These are phyloP conservation scores for Aspidiotus rigidus DNA, from an alignment of 2,888 invertebrate genomes.

Conservation along the genomic window DNA sequence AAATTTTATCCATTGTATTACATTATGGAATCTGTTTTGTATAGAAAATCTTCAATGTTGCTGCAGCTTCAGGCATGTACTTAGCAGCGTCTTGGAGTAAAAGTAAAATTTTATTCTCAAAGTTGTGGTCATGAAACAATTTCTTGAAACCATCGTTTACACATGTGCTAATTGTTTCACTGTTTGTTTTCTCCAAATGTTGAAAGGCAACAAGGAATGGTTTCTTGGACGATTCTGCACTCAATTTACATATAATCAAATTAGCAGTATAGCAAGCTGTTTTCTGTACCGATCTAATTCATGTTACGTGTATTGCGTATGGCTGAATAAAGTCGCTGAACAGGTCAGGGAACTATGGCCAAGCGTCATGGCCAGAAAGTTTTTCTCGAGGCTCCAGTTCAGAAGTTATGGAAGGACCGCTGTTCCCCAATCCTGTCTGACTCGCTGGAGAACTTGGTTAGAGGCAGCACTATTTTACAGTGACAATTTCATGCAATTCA, in stretches of 20 bases:
- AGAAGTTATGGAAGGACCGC: not conserved
- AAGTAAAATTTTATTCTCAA: too few species aligned
- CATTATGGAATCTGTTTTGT: too few species aligned
- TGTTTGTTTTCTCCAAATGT: too few species aligned
- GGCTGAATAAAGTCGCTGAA: conserved; percentile 9
- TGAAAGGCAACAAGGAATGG: too few species aligned
- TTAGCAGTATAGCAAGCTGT: not conserved
- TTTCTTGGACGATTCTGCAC: too few species aligned
- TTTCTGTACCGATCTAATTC: not conserved
- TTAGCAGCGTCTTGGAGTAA: too few species aligned
- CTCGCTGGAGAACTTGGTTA: not conserved
- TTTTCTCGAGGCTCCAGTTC: not conserved
- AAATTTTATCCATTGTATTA: too few species aligned
- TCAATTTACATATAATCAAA: not conserved
- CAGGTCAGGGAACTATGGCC: not conserved
- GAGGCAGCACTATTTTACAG: not conserved
- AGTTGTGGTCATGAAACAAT: too few species aligned
- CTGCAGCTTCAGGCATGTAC: too few species aligned
- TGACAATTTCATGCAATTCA: not conserved
- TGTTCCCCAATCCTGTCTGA: not conserved
- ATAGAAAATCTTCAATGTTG: too few species aligned
- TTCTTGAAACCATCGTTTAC: too few species aligned
- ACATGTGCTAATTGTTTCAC: too few species aligned
- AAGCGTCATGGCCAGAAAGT: not conserved
- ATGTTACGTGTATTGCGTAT: conserved; percentile 3